A percentile compares a stretch with the other conserved stretches of the same genome.
phyloP scores from a whole-genome alignment of 2,797 vertebrate species.

The Australoheros facetus region DNA sequence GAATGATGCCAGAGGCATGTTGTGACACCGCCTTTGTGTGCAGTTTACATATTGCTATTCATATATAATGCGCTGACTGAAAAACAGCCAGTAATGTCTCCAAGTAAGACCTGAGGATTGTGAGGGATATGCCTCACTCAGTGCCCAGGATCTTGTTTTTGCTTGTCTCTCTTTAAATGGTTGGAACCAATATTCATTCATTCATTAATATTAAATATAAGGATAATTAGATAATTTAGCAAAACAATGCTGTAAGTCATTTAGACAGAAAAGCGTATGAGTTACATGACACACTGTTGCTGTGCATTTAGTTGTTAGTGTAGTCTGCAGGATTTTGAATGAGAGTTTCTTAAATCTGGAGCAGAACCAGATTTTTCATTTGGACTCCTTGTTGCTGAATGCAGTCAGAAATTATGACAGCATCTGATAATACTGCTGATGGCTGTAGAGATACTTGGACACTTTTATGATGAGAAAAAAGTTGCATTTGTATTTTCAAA shows the following conservation, averaged over 20 bases:
- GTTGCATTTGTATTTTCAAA: too few relatives aligned
- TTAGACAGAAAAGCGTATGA: neutral
- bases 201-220: neutral
- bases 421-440: too few relatives aligned
- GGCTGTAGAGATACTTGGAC: neutral
- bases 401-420: too few relatives aligned
- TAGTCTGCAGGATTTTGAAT: neutral
- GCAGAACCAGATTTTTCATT: too few relatives aligned
- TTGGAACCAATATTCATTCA: neutral
- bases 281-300: neutral
- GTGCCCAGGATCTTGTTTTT: neutral
- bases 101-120: neutral
- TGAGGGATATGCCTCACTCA: neutral
- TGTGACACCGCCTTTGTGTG: neutral
- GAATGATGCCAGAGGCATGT: neutral
- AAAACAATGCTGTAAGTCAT: neutral
- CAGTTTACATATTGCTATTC: neutral
- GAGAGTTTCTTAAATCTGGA: neutral
- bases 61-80: neutral
- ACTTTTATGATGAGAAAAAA: too few relatives aligned
- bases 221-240: neutral
- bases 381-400: too few relatives aligned
- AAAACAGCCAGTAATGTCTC: neutral
- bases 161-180: neutral
- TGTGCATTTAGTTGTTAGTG: neutral